These are phyloP conservation scores for Brenthis hecate DNA, from an alignment of 2,888 invertebrate genomes.

Conservation along the genomic window DNA sequence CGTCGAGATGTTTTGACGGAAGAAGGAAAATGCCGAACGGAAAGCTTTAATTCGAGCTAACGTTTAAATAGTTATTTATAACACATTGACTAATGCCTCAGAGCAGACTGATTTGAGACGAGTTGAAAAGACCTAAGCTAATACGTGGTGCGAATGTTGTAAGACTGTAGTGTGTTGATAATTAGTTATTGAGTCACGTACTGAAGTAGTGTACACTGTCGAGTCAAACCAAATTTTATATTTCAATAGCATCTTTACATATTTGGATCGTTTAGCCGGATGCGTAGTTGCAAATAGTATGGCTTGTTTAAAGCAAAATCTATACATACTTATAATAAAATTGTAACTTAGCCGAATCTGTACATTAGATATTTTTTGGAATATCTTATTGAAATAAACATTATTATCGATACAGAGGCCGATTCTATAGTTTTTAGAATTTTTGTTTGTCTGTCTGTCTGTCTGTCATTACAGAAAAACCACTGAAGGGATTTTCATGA, in stretches of 20 bases:
- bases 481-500: too few relatives aligned
- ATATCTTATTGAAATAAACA: too few relatives aligned
- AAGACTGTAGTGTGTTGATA: background rate
- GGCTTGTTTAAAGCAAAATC: too few relatives aligned
- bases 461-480: too few relatives aligned
- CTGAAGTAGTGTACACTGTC: background rate
- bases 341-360: too few relatives aligned
- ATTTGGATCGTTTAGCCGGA: background rate
- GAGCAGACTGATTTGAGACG: too few relatives aligned
- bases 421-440: too few relatives aligned
- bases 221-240: background rate
- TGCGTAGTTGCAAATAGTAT: background rate
- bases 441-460: too few relatives aligned
- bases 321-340: too few relatives aligned
- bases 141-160: constrained; percentile 2
- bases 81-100: too few relatives aligned
- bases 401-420: too few relatives aligned
- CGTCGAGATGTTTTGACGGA: constrained; percentile 19
- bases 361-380: too few relatives aligned
- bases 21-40: constrained; percentile 17
- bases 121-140: background rate
- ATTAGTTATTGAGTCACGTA: constrained; percentile 18
- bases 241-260: background rate
- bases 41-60: constrained; percentile 9
- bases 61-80: constrained; percentile 5